phyloP scores from a whole-genome alignment of 2,113 vertebrate species.

The Murina feae region DNA sequence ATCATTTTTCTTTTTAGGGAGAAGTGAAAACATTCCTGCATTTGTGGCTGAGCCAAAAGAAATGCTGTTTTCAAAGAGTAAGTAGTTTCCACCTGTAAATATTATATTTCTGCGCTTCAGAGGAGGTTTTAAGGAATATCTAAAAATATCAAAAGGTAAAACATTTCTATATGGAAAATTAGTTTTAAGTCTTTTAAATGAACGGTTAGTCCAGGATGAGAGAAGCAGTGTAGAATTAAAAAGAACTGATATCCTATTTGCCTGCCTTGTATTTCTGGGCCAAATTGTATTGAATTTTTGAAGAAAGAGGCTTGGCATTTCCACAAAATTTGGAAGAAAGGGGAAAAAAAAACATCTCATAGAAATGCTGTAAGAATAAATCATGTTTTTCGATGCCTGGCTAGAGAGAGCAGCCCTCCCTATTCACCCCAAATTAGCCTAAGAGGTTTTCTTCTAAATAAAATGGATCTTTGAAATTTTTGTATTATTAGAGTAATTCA shows the following conservation, averaged over 20 bases:
- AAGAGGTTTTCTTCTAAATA: constrained; percentile 72
- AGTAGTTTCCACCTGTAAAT: constrained; percentile 66
- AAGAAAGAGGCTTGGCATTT: constrained; percentile 68
- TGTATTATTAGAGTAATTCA: constrained; percentile 66
- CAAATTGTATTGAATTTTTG: constrained; percentile 64
- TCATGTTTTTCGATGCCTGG: constrained; percentile 21
- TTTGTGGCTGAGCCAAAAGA: constrained; percentile 62
- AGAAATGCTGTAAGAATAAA: constrained; percentile 59
- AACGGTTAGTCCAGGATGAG: constrained; percentile 53
- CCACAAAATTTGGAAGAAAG: constrained; percentile 49
- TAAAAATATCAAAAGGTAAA: constrained; percentile 55
- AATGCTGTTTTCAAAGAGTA: constrained; percentile 63
- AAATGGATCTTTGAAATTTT: constrained; percentile 62
- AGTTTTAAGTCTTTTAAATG: constrained; percentile 57
- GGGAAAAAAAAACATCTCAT: constrained; percentile 46
- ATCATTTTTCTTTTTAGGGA: constrained; percentile 49
- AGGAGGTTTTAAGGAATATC: constrained; percentile 47
- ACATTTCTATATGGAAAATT: constrained; percentile 59
- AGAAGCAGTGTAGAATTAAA: constrained; percentile 40
- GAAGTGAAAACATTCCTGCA: constrained; percentile 55
- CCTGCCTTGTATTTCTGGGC: constrained; percentile 42
- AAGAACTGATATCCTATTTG: constrained; percentile 40
- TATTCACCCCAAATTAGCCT: constrained; percentile 59
- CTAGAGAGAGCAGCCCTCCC: neutral
- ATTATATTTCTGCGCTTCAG: constrained; percentile 44